Percentiles rank a stretch among this genome's conserved stretches.
Evolutionary conservation across 2,113 vertebrate genomes (phyloP).

Genomic region (Gnathonemus echidnorhynchus): DNA sequence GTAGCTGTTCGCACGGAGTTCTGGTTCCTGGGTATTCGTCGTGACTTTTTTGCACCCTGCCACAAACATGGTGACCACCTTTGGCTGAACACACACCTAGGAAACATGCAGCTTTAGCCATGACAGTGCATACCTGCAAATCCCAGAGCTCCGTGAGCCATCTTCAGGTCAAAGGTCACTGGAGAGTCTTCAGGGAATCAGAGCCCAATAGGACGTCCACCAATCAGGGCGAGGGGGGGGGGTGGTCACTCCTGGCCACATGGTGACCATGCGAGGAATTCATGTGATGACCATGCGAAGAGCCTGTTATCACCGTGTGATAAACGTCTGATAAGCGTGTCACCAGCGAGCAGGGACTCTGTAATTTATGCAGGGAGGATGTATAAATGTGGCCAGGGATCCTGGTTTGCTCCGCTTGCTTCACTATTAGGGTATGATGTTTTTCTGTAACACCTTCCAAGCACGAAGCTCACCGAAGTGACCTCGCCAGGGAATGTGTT

Average conservation of each 20-base stretch:
- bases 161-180: neutral
- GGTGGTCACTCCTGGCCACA: neutral
- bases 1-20: neutral
- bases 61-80: neutral
- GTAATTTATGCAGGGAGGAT: neutral
- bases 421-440: neutral
- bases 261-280: neutral
- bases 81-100: neutral
- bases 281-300: neutral
- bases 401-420: neutral
- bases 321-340: neutral
- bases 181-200: neutral
- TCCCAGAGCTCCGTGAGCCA: neutral
- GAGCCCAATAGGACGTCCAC: neutral
- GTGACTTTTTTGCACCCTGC: neutral
- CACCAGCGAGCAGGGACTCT: neutral
- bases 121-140: neutral
- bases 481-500: neutral
- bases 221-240: neutral
- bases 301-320: neutral
- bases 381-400: neutral
- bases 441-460: neutral
- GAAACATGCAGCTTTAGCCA: neutral
- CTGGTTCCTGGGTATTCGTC: neutral
- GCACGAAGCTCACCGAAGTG: neutral